A percentile compares a stretch with the other conserved stretches of the same genome.
Evolutionary conservation across 2,888 invertebrate species (phyloP).

Genomic region (Crioceris asparagi): DNA sequence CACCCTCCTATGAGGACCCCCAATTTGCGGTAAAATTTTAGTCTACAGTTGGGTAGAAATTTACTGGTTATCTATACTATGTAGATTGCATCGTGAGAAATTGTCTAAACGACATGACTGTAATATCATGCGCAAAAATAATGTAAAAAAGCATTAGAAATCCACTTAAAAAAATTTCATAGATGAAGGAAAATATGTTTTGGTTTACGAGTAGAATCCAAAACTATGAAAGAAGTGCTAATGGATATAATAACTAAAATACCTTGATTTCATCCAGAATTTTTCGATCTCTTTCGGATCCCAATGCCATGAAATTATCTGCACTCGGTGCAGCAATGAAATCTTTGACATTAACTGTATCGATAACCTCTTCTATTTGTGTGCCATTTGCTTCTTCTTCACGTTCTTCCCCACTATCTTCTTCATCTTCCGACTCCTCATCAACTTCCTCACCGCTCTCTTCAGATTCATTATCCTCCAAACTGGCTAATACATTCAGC

Average conservation of each 20-base stretch:
- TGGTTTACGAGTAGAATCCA: too few species aligned
- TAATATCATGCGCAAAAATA: too few species aligned
- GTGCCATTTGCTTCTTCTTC: constrained; percentile 24
- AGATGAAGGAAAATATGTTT: too few species aligned
- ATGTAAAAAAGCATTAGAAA: too few species aligned
- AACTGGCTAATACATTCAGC: constrained; percentile 45
- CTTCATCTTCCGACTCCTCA: constrained; percentile 22
- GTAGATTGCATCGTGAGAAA: too few species aligned
- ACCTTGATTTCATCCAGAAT: constrained; percentile 34
- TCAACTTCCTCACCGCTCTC: constrained; percentile 37
- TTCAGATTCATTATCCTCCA: constrained; percentile 50
- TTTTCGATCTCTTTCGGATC: constrained; percentile 32
- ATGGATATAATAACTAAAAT: constrained; percentile 2
- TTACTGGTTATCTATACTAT: too few species aligned
- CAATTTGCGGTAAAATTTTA: too few species aligned
- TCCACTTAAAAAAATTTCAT: too few species aligned
- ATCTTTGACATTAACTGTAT: constrained; percentile 32
- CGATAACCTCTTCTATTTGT: constrained; percentile 6
- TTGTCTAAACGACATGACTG: too few species aligned
- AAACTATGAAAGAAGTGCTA: too few species aligned
- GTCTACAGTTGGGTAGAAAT: too few species aligned
- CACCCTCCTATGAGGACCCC: too few species aligned
- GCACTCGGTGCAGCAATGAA: constrained; percentile 41
- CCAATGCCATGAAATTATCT: constrained; percentile 41
- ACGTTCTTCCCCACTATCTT: constrained; percentile 23